Evolutionary conservation across 2,797 vertebrate genomes (phyloP).

Genomic region (Microhierax caerulescens): DNA sequence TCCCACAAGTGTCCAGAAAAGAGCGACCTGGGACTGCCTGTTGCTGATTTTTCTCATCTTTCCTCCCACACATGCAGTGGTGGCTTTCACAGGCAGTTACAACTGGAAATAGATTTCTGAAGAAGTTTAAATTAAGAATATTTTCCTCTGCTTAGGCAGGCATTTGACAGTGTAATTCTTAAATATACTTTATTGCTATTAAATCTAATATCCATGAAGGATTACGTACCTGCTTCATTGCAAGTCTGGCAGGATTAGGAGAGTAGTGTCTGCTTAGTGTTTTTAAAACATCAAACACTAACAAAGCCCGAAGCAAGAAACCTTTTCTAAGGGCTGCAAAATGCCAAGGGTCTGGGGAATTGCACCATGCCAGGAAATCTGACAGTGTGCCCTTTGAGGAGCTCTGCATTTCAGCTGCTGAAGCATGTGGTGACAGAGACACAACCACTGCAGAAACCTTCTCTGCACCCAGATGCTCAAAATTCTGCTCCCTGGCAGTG

Average conservation of each 20-base stretch:
- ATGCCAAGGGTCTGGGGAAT: not conserved
- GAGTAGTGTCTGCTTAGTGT: constrained; percentile 16
- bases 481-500: not conserved
- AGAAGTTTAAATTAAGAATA: not conserved
- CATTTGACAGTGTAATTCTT: constrained; percentile 34
- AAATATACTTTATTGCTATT: constrained; percentile 10
- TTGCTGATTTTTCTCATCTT: not conserved
- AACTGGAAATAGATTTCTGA: not conserved
- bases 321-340: not conserved
- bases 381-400: not conserved
- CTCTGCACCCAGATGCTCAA: not conserved
- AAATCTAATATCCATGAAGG: constrained; percentile 23
- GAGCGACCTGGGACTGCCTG: accelerated
- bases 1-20: not conserved
- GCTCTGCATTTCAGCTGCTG: not conserved
- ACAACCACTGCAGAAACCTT: not conserved
- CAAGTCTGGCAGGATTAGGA: constrained; percentile 43
- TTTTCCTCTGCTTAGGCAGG: constrained; percentile 22
- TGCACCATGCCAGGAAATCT: not conserved
- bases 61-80: not conserved
- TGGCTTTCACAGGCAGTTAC: not conserved
- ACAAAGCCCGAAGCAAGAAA: constrained; percentile 2
- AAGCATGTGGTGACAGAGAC: not conserved
- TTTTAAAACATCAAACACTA: constrained; percentile 27
- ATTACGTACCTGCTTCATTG: constrained; percentile 54